Evolutionary conservation across 2,888 invertebrate species (phyloP), one percentile per base, ranked within the genome.

Genomic region (Lasioglossum leucozonium): DNA sequence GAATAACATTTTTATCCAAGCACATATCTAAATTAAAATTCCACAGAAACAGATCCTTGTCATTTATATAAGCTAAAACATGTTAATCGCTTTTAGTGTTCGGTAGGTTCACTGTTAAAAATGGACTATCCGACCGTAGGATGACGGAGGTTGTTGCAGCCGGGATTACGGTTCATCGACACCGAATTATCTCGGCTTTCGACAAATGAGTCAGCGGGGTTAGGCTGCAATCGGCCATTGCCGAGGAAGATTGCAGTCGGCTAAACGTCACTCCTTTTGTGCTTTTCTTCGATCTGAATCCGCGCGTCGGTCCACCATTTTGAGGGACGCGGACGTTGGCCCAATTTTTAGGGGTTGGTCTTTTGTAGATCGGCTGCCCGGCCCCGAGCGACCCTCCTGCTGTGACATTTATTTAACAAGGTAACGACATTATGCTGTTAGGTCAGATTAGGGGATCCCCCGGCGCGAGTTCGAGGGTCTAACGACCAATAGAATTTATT

Each of bases 371-470:
- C 87, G 84, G 83, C 87, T 84, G 84, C 85, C 87, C 90, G 55
- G 84, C 80, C 88, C 86, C 85, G 86, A 84, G 86, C 91, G 89
- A 91, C 92, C 93, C 91, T 91, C 88, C 87, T 84, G 87, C 87
- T 87, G 88, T 91, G 92, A 94, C 94, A 93, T 94, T 94, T 94
- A 93, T 93, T 94, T 93, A 94, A 93, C 93, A 92, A 93, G 91
- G 93, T 94, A 93, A 93, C 93, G 92, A 92, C 89, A 91, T 94
- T 93, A 93, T 85, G 88, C 93, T 87, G 93, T 93, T 93, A 92
- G 88, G 87, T 87, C 86, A 87, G 88, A 93, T 94, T 93, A 93
- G 93, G 92, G 93, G 93, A 90, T 91, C 91, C 91, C 93, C 91
- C 82, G 87, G 88, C 82, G 90, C 78, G 89, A 90, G 90, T 79